Conservation (phyloP, 2,113 vertebrate genomes). For the Ochotona princeps region DNA sequence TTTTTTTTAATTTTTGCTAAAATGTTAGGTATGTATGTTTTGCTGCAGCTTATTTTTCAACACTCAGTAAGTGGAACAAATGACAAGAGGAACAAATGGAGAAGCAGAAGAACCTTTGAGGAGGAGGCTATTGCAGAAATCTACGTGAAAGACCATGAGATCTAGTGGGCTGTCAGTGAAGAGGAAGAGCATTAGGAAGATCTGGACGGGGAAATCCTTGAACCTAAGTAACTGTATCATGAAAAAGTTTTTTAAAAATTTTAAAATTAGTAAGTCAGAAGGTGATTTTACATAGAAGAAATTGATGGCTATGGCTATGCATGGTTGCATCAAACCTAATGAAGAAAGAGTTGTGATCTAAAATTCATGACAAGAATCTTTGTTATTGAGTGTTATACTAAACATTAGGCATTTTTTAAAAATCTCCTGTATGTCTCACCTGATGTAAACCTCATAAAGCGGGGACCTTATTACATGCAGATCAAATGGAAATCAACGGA, state of each 20-base stretch:
- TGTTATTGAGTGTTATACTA: not conserved
- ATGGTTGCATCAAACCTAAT: not conserved
- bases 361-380: constrained; percentile 31
- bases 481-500: not conserved
- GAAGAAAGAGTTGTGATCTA: not conserved
- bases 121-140: not conserved
- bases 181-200: not conserved
- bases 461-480: not conserved
- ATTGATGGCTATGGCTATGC: not conserved
- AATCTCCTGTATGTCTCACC: not conserved
- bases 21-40: not conserved
- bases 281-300: constrained; percentile 20
- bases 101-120: not conserved
- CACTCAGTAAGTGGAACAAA: not conserved
- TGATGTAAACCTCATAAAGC: not conserved
- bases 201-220: too few relatives aligned
- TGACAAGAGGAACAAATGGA: not conserved
- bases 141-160: not conserved
- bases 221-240: too few relatives aligned
- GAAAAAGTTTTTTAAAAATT: too few relatives aligned
- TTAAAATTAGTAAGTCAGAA: not conserved
- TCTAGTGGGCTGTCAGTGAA: not conserved
- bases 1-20: not conserved
- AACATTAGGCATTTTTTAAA: not conserved
- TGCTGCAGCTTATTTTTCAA: not conserved